Percentiles rank a stretch among this genome's conserved stretches.
Conservation (phyloP, 2,797 vertebrate genomes). For the Myotis daubentonii region DNA sequence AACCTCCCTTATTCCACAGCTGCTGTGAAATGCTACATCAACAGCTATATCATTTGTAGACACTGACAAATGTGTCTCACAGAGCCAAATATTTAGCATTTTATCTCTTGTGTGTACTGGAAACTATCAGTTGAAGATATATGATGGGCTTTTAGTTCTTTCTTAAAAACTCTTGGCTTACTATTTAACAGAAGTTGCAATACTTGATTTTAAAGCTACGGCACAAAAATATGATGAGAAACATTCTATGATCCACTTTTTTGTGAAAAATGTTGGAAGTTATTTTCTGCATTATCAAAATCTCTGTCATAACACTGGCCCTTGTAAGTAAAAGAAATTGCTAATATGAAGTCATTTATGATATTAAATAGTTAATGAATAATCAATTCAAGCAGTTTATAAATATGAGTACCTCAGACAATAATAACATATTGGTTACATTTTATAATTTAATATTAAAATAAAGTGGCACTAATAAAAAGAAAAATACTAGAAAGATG, state of each 20-base stretch:
- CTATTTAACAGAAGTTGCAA: not conserved
- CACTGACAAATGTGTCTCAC: constrained; percentile 1
- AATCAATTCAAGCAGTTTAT: not conserved
- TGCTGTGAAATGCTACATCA: not conserved
- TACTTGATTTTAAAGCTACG: not conserved
- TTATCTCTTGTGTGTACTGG: not conserved
- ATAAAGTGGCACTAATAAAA: constrained; percentile 24
- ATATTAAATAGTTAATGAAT: constrained; percentile 18
- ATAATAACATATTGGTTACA: not conserved
- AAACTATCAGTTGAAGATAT: not conserved
- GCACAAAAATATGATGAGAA: not conserved
- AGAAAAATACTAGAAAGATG: constrained; percentile 43
- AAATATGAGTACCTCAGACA: constrained; percentile 33
- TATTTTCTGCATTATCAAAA: not conserved
- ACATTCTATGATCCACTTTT: not conserved
- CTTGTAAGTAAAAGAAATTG: not conserved
- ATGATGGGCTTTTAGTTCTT: not conserved
- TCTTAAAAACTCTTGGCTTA: not conserved
- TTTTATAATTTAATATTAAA: constrained; percentile 44
- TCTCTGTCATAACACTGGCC: not conserved
- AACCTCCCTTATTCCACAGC: constrained; percentile 3
- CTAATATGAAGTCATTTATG: not conserved
- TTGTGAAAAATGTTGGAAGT: not conserved
- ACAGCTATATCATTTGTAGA: not conserved
- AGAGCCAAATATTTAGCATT: not conserved